Percentiles rank a stretch among this genome's conserved stretches.
phyloP scores from a whole-genome alignment of 2,888 invertebrate species.

The Ypsolopha sequella region DNA sequence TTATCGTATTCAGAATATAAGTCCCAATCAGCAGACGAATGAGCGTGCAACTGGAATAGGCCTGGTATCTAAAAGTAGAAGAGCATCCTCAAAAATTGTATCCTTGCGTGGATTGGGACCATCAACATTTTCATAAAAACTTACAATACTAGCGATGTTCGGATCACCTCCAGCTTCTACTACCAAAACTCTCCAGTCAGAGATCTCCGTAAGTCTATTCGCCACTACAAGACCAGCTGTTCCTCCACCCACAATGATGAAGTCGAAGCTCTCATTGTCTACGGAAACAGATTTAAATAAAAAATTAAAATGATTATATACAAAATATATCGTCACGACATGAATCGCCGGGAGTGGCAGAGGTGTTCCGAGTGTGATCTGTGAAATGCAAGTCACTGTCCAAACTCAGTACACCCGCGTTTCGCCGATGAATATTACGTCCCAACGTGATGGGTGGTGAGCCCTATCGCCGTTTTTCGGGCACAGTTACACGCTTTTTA shows the following conservation, averaged over 20 bases:
- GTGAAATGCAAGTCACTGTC: no score
- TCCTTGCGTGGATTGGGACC: no score
- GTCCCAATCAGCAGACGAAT: conserved; percentile 9
- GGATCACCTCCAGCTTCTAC: conserved; percentile 7
- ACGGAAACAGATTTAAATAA: no score
- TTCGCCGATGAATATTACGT: no score
- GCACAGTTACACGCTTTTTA: no score
- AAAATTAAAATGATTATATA: no score
- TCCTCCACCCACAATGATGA: conserved; percentile 6
- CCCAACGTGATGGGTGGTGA: no score
- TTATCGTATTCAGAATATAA: conserved; percentile 5
- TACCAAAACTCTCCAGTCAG: conserved; percentile 5
- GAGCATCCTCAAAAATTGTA: background rate
- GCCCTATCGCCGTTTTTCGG: no score
- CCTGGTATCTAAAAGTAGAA: conserved; percentile 7
- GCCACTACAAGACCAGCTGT: conserved; percentile 6
- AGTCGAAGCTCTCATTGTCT: conserved; percentile 2
- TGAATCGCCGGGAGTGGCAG: no score
- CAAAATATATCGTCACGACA: no score
- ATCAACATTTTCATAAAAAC: background rate
- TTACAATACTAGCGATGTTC: background rate
- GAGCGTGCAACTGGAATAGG: conserved; percentile 2
- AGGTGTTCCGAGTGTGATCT: no score
- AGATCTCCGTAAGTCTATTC: conserved; percentile 4
- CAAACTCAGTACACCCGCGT: no score